Evolutionary conservation across 2,113 vertebrate species (phyloP).

Genomic region (Myotis yumanensis): DNA sequence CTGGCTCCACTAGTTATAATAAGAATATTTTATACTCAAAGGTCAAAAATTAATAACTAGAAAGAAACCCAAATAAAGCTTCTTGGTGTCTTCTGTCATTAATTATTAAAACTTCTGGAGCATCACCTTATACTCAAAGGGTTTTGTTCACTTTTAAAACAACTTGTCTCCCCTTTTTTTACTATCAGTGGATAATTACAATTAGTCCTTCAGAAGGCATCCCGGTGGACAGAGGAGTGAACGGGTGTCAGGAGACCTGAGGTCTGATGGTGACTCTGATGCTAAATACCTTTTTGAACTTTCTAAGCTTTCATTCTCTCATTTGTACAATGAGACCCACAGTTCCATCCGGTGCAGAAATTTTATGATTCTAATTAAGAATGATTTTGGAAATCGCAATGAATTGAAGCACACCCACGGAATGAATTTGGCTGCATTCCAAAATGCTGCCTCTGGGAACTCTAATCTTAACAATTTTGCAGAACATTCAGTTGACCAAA

Average conservation of each 20-base stretch:
- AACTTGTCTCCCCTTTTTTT: not conserved
- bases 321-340: not conserved
- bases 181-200: not conserved
- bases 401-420: not conserved
- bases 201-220: not conserved
- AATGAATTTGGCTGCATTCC: conserved; percentile 15
- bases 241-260: not conserved
- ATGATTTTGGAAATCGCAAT: conserved; percentile 36
- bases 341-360: conserved; percentile 27
- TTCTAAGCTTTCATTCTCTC: not conserved
- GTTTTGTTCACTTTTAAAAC: conserved; percentile 20
- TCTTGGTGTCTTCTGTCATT: not conserved
- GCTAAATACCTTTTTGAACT: conserved; percentile 4
- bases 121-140: not conserved
- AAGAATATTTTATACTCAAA: not conserved
- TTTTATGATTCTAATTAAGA: conserved; percentile 46
- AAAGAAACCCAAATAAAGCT: not conserved
- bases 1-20: not conserved
- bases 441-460: conserved; percentile 50
- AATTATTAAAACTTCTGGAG: conserved; percentile 27
- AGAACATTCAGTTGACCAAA: conserved; percentile 17
- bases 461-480: conserved; percentile 6
- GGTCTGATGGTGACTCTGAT: not conserved
- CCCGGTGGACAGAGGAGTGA: not conserved
- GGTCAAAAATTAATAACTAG: conserved; percentile 15